Conservation (phyloP, 2,113 vertebrate genomes). For the Leptodactylus fuscus region DNA sequence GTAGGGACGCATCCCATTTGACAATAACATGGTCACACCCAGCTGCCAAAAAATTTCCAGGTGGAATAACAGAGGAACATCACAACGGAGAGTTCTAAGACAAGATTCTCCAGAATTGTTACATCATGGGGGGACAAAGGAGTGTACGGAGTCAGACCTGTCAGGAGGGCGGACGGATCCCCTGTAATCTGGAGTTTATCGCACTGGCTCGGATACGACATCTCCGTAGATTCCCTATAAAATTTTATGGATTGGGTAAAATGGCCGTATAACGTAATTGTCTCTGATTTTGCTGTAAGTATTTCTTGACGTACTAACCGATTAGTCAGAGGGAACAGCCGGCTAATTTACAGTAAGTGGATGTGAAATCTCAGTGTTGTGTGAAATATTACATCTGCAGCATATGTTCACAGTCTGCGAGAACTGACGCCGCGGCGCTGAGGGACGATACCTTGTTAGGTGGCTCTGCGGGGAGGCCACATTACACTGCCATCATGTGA, state of each 20-base stretch:
- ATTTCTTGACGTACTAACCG: neutral
- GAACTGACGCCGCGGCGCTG: neutral
- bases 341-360: conserved; percentile 25
- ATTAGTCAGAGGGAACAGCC: conserved; percentile 9
- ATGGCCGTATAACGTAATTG: neutral
- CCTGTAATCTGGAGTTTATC: too few species aligned
- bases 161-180: too few species aligned
- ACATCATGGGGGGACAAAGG: too few species aligned
- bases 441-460: neutral
- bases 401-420: conserved; percentile 37
- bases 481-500: neutral
- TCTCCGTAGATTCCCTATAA: neutral
- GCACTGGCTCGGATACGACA: too few species aligned
- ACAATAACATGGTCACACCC: too few species aligned
- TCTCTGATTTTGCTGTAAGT: neutral
- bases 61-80: too few species aligned
- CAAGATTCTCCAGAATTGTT: too few species aligned
- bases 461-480: neutral
- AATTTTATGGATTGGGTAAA: neutral
- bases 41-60: too few species aligned
- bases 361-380: conserved; percentile 37
- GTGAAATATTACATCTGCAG: conserved; percentile 45
- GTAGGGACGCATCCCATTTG: too few species aligned
- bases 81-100: too few species aligned
- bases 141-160: too few species aligned